phyloP scores from a whole-genome alignment of 2,797 vertebrate species.

The Oophaga sylvatica region DNA sequence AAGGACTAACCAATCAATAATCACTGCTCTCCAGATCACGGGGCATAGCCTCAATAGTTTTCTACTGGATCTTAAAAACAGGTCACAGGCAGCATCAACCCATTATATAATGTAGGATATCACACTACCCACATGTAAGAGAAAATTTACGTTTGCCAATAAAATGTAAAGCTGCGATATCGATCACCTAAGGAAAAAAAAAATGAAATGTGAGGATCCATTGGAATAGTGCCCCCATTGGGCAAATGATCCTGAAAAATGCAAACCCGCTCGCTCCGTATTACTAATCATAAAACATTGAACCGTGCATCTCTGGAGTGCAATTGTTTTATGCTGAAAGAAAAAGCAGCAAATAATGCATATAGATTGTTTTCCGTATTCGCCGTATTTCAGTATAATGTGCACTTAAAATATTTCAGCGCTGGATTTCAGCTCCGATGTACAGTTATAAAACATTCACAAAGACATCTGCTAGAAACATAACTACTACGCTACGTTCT shows the following conservation, averaged over 20 bases:
- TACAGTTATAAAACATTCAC: conserved; percentile 10
- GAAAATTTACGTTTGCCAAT: not conserved
- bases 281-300: conserved; percentile 14
- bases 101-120: not conserved
- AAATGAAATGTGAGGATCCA: not conserved
- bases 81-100: not conserved
- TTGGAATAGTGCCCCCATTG: conserved; percentile 9
- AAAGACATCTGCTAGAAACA: conserved; percentile 14
- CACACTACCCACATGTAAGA: not conserved
- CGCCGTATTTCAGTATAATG: conserved; percentile 16
- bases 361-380: not conserved
- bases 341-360: conserved; percentile 17
- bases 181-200: not conserved
- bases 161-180: not conserved
- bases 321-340: conserved; percentile 16
- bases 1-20: too few species aligned
- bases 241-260: conserved; percentile 24
- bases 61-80: not conserved
- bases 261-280: not conserved
- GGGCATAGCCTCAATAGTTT: not conserved
- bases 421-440: conserved; percentile 3
- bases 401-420: conserved; percentile 6
- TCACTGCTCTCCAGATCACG: too few species aligned
- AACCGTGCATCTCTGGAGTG: not conserved
- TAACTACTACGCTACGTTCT: not conserved